phyloP scores from a whole-genome alignment of 2,888 invertebrate species.

The Rutpela maculata region DNA sequence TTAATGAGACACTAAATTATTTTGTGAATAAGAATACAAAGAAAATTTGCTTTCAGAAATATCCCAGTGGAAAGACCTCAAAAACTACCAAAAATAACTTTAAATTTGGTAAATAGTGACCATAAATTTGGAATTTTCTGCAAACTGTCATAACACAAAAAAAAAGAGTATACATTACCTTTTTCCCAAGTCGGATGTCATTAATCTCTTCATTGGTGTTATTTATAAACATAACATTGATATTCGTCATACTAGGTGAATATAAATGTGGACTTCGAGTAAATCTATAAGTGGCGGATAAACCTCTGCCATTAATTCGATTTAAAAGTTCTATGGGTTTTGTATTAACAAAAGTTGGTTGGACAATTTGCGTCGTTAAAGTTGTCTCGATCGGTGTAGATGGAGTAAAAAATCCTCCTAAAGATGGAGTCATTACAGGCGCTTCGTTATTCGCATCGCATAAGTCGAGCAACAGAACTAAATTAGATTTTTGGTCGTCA shows the following conservation, averaged over 20 bases:
- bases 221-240: conserved; percentile 89
- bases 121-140: too few relatives aligned
- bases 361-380: conserved; percentile 77
- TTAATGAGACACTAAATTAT: too few relatives aligned
- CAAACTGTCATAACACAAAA: neutral
- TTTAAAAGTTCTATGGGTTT: conserved; percentile 81
- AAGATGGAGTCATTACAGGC: conserved; percentile 89
- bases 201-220: conserved; percentile 79
- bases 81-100: too few relatives aligned
- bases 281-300: conserved; percentile 81
- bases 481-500: conserved; percentile 77
- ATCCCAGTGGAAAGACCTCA: too few relatives aligned
- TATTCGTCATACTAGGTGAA: conserved; percentile 87
- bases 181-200: conserved; percentile 81
- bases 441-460: conserved; percentile 82
- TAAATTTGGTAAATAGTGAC: too few relatives aligned
- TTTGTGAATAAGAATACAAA: too few relatives aligned
- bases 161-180: neutral
- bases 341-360: conserved; percentile 78
- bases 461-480: conserved; percentile 89
- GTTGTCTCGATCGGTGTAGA: conserved; percentile 65
- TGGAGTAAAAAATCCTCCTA: conserved; percentile 86
- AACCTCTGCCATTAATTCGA: conserved; percentile 83
- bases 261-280: conserved; percentile 88
- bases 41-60: too few relatives aligned